Evolutionary conservation across 2,888 invertebrate species (phyloP).

Genomic region (Xestia sexstrigata): DNA sequence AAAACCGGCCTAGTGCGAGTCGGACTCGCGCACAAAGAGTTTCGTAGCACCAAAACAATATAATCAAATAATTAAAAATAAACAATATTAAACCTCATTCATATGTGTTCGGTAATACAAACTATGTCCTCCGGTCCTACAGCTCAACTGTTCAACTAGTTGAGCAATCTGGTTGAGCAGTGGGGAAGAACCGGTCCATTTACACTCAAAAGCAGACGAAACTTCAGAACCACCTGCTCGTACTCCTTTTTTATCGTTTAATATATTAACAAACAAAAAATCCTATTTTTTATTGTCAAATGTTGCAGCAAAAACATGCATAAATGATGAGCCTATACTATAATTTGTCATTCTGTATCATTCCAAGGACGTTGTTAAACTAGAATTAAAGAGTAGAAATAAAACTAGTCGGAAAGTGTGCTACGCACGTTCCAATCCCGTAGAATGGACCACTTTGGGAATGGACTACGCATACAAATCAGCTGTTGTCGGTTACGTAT

Average conservation of each 20-base stretch:
- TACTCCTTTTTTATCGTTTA: too few species aligned
- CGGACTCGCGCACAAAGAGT: not conserved
- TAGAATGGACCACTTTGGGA: conserved; percentile 53
- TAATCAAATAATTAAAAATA: not conserved
- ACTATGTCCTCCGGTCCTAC: too few species aligned
- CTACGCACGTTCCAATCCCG: conserved; percentile 53
- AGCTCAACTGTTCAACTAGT: too few species aligned
- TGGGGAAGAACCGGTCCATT: too few species aligned
- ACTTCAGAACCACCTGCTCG: too few species aligned
- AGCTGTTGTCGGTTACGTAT: conserved; percentile 46
- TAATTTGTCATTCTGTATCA: not conserved
- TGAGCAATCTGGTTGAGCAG: too few species aligned
- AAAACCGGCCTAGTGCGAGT: not conserved
- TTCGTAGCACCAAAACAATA: not conserved
- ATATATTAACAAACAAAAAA: too few species aligned
- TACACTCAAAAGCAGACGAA: too few species aligned
- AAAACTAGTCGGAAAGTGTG: conserved; percentile 44
- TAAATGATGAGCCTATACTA: too few species aligned
- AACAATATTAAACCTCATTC: not conserved
- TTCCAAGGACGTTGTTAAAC: conserved; percentile 15
- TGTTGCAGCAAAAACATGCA: too few species aligned
- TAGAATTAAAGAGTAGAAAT: conserved; percentile 40
- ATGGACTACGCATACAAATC: conserved; percentile 59
- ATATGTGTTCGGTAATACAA: too few species aligned
- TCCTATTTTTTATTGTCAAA: too few species aligned